These are phyloP conservation scores for Hemiprocne comata DNA, from an alignment of 2,113 vertebrate species.

Conservation along the genomic window DNA sequence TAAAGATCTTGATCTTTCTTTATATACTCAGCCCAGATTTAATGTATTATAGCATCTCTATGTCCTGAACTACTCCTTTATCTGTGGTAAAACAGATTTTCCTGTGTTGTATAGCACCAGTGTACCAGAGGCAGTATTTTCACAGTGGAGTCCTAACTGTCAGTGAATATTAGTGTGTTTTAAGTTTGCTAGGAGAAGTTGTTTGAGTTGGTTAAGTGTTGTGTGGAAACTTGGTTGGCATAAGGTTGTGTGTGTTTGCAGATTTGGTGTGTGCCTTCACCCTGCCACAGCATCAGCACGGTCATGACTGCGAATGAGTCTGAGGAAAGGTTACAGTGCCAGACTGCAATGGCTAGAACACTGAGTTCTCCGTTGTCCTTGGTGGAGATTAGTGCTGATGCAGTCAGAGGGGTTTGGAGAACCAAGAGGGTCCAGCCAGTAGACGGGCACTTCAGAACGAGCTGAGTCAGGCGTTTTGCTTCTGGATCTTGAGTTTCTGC, in stretches of 20 bases:
- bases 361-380: not conserved
- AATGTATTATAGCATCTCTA: not conserved
- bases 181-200: not conserved
- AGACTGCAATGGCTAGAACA: not conserved
- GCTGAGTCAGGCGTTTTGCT: not conserved
- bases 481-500: not conserved
- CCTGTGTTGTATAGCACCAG: not conserved
- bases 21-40: not conserved
- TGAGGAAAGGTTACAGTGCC: not conserved
- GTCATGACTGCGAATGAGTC: not conserved
- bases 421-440: not conserved
- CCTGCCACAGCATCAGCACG: not conserved
- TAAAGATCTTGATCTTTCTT: not conserved
- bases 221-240: fast-evolving
- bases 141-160: not conserved
- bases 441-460: not conserved
- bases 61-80: not conserved
- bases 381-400: not conserved
- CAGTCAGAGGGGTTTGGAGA: not conserved
- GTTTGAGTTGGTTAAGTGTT: not conserved
- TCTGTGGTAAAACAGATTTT: not conserved
- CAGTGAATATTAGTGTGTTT: not conserved
- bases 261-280: not conserved
- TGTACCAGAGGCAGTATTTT: not conserved
- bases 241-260: not conserved